Percentiles rank a stretch among this genome's conserved stretches.
These are phyloP conservation scores for Gasterosteus aculeatus DNA, from an alignment of 2,113 vertebrate species.

Conservation along the genomic window DNA sequence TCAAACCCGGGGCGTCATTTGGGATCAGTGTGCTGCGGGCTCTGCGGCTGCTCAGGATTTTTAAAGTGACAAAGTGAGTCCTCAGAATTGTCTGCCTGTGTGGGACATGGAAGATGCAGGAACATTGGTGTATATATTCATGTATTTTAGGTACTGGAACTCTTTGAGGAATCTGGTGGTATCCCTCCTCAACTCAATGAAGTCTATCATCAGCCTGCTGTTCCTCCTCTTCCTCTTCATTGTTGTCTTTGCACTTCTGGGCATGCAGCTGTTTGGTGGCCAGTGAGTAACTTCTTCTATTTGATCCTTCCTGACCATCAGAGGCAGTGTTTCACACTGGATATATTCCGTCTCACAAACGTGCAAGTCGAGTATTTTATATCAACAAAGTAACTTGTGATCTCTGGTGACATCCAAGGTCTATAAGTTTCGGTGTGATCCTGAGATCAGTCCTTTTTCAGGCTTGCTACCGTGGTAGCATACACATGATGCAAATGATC, in stretches of 20 bases:
- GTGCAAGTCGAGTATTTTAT: too few species aligned
- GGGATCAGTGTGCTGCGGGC: constrained; percentile 95
- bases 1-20: constrained; percentile 94
- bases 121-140: neutral
- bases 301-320: too few species aligned
- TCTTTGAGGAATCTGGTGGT: constrained; percentile 95
- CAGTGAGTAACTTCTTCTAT: constrained; percentile 83
- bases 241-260: constrained; percentile 94
- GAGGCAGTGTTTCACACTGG: too few species aligned
- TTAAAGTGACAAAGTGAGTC: constrained; percentile 97
- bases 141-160: constrained; percentile 90
- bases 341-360: too few species aligned
- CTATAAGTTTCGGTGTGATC: too few species aligned
- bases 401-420: too few species aligned
- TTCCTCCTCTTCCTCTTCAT: constrained; percentile 98
- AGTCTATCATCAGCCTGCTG: constrained; percentile 95
- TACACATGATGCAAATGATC: too few species aligned
- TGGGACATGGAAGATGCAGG: neutral
- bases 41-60: constrained; percentile 91
- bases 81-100: neutral
- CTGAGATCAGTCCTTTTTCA: too few species aligned
- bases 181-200: constrained; percentile 97
- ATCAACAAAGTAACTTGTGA: too few species aligned
- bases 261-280: constrained; percentile 98
- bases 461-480: too few species aligned